Base-by-base conservation (phyloP, 2,888 invertebrate species). In the Agrilus cyanescens region DNA sequence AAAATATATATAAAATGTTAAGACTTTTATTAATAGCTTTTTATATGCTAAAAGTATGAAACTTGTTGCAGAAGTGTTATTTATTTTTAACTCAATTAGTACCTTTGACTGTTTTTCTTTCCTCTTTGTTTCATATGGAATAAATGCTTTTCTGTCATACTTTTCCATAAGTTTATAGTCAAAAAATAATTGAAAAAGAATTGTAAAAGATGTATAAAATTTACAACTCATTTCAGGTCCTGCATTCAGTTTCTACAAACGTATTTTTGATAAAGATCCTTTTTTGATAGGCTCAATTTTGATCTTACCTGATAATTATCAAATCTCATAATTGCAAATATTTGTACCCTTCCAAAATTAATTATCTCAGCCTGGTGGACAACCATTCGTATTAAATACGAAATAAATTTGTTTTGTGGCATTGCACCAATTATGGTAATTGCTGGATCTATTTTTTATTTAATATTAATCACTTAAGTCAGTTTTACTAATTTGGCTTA, bases 161-260 rank as follows among this genome's bases (percentile, higher is more conserved):
- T 71, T 73, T 3, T 72, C 71, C 12, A 86, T 60, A 13, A 78
- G 58, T 56, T 76, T 67, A 53, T 66, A 71, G 50, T 82, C 72
- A 59, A 85, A 85, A 30, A 86, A 66, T 35, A 78, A 60, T 64
- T 83, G 78, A 55, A 83, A 83, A 15, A 85, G 58, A 18, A 82
- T 71, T 37, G 78, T 71, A 12, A 70, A 60, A 4, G 73, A 64
- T 51, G 75, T 72, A 52, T 82, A 80, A 0, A 65, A 50, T 37
- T 65, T 49, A 46, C 69, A 67, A 46, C 75, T 74, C 38, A 72
- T 63, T 37, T 71, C 65, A 37, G 66, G 71, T 50, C 69, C 70
- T 57, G 76, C 73, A 50, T 77, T 73, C 53, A 77, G 70, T 66
- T 75, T 68, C 71, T 75, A 57, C 45, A 62, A 63, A 49, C 33